A percentile compares a stretch with the other conserved stretches of the same genome.
Evolutionary conservation across 1,140 invertebrate genomes (phyloP).

Genomic region (Grapholita molesta): DNA sequence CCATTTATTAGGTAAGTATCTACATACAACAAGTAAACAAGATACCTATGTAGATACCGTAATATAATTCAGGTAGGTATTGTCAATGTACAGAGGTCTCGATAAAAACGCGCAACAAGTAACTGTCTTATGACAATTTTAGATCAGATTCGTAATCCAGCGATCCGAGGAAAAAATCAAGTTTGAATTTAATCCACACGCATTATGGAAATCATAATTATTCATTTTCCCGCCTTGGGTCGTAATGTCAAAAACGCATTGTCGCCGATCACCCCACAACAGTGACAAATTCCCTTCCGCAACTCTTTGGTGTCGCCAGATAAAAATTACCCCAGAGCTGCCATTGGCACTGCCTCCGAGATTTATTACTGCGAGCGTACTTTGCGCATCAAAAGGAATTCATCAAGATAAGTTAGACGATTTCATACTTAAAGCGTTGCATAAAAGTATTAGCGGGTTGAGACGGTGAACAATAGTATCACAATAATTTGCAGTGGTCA

Average conservation of each 20-base stretch:
- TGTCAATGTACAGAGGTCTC: too few relatives aligned
- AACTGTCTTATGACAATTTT: too few relatives aligned
- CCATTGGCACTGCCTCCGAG: neutral
- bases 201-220: neutral
- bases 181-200: neutral
- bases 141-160: too few relatives aligned
- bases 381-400: neutral
- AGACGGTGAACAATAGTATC: too few relatives aligned
- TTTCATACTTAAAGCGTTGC: neutral
- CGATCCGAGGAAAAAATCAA: neutral
- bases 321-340: constrained; percentile 9
- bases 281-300: constrained; percentile 64
- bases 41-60: neutral
- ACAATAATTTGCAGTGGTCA: too few relatives aligned
- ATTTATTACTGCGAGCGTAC: neutral
- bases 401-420: neutral
- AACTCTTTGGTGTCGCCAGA: constrained; percentile 64
- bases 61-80: too few relatives aligned
- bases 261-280: constrained; percentile 42
- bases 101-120: too few relatives aligned
- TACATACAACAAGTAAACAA: neutral
- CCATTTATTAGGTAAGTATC: too few relatives aligned
- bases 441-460: too few relatives aligned
- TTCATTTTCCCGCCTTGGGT: neutral
- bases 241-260: constrained; percentile 21